Conservation (phyloP, 2,888 invertebrate species). For the Dorcus hopei region DNA sequence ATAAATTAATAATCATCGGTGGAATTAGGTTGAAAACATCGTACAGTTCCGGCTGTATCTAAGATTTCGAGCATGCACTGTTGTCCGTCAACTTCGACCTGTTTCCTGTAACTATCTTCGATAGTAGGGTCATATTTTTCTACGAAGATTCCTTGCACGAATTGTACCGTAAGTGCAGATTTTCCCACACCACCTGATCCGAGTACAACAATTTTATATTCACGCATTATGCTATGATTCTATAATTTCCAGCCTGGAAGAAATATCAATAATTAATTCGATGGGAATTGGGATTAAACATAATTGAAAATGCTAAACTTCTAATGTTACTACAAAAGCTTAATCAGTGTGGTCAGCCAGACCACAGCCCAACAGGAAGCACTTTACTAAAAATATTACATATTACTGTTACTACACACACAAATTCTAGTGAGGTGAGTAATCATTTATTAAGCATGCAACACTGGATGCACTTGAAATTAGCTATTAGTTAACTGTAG, state of each 20-base stretch:
- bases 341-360: slow-evolving; percentile 23
- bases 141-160: slow-evolving; percentile 99
- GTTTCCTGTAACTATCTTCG: slow-evolving; percentile 99
- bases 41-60: slow-evolving; percentile 97
- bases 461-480: slow-evolving; percentile 5
- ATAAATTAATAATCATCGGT: neutral
- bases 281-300: neutral
- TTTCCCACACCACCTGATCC: slow-evolving; percentile 99
- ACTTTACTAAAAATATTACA: slow-evolving; percentile 22
- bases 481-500: slow-evolving; percentile 4
- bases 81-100: slow-evolving; percentile 99
- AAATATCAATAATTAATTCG: slow-evolving; percentile 1
- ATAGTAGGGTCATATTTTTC: slow-evolving; percentile 99
- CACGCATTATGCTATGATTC: slow-evolving; percentile 73
- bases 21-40: slow-evolving; percentile 33
- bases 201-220: slow-evolving; percentile 99
- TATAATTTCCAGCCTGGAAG: slow-evolving; percentile 10
- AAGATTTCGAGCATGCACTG: slow-evolving; percentile 99
- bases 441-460: slow-evolving; percentile 16
- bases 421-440: slow-evolving; percentile 14
- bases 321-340: slow-evolving; percentile 4
- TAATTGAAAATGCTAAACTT: neutral
- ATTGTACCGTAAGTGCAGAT: slow-evolving; percentile 95
- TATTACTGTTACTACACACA: slow-evolving; percentile 15
- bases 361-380: slow-evolving; percentile 41